phyloP scores from a whole-genome alignment of 2,888 invertebrate species.

The Rhorus exstirpatorius region DNA sequence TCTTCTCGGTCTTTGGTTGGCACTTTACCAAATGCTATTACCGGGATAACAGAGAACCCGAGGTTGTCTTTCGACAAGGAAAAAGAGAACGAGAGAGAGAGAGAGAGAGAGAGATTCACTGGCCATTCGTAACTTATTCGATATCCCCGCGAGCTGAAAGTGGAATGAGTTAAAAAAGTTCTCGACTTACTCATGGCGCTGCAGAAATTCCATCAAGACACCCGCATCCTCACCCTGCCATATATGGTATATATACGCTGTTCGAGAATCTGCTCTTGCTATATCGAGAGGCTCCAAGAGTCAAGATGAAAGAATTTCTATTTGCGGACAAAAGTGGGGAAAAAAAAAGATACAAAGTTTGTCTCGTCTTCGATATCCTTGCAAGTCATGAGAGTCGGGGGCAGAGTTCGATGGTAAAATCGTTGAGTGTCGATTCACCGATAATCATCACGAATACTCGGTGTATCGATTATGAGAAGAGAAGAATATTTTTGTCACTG shows the following conservation, averaged over 20 bases:
- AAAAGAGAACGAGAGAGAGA: slow-evolving; percentile 20
- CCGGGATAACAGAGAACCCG: slow-evolving; percentile 67
- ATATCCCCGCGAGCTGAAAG: slow-evolving; percentile 60
- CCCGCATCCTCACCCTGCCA: background rate
- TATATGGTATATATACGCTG: background rate
- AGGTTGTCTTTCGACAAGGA: slow-evolving; percentile 48
- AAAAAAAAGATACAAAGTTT: slow-evolving; percentile 33
- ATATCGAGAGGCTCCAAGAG: slow-evolving; percentile 18
- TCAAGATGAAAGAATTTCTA: slow-evolving; percentile 53
- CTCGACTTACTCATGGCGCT: slow-evolving; percentile 43
- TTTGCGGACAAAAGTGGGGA: slow-evolving; percentile 33
- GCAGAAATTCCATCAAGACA: slow-evolving; percentile 60
- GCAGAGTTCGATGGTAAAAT: slow-evolving; percentile 26
- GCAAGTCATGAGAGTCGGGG: slow-evolving; percentile 2
- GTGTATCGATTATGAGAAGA: slow-evolving; percentile 14
- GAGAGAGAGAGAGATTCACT: slow-evolving; percentile 33
- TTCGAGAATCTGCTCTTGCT: slow-evolving; percentile 31
- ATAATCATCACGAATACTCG: slow-evolving; percentile 34
- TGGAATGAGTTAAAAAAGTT: slow-evolving; percentile 28
- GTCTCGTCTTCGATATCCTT: slow-evolving; percentile 2
- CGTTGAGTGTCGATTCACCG: slow-evolving; percentile 25
- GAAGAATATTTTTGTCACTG: slow-evolving; percentile 4
- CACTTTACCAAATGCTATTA: slow-evolving; percentile 71
- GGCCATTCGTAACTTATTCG: slow-evolving; percentile 71
- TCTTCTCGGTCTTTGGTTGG: slow-evolving; percentile 65